A percentile compares a stretch with the other conserved stretches of the same genome.
Evolutionary conservation across 2,113 vertebrate species (phyloP).

Genomic region (Passer montanus): DNA sequence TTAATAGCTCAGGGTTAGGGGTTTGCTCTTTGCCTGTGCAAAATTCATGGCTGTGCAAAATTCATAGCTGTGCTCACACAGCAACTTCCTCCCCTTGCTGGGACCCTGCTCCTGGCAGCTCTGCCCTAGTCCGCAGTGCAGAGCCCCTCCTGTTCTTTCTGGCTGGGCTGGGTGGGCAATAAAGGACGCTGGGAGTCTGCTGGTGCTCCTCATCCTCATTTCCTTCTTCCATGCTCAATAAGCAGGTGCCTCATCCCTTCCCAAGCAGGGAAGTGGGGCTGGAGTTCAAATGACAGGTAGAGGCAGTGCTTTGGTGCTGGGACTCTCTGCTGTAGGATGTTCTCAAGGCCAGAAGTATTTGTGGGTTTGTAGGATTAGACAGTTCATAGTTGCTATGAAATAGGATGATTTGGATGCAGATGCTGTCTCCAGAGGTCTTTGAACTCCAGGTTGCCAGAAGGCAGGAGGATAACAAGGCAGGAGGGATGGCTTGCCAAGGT

Average conservation of each 20-base stretch:
- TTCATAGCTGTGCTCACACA: background rate
- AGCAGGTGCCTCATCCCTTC: background rate
- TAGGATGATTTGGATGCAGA: conserved; percentile 28
- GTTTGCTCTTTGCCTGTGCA: background rate
- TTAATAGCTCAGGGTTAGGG: conserved; percentile 28
- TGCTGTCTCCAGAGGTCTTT: conserved; percentile 50
- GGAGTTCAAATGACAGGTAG: background rate
- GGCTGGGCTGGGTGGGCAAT: background rate
- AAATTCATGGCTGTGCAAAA: background rate
- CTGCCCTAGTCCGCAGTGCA: background rate
- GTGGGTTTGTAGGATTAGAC: background rate
- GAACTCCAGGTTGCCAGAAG: conserved; percentile 47
- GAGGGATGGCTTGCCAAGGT: background rate
- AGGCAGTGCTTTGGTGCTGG: background rate
- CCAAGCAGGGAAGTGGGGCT: background rate
- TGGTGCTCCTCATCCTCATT: background rate
- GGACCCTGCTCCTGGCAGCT: background rate
- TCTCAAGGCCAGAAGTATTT: conserved; percentile 11
- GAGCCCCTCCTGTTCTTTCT: background rate
- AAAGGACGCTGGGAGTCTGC: background rate
- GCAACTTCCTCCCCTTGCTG: background rate
- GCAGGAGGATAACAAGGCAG: conserved; percentile 43
- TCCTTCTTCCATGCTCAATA: background rate
- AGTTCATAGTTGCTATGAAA: background rate
- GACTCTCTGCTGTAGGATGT: background rate